Base-by-base conservation (phyloP, 2,888 invertebrate species). In the Cryptus viduatorius region DNA sequence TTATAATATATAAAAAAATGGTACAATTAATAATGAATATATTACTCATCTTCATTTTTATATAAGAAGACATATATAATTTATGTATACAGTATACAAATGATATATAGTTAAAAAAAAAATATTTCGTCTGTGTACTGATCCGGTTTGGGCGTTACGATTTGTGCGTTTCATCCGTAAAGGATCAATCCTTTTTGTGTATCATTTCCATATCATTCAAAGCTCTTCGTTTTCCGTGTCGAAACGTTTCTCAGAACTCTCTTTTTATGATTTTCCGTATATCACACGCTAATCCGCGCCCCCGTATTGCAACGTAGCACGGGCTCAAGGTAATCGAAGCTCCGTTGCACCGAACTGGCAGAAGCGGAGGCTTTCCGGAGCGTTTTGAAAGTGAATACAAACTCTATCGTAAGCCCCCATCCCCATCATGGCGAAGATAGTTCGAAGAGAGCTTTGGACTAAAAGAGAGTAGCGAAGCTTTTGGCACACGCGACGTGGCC, bases 321-420 rank as follows among this genome's bases (percentile, higher is more conserved):
- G 69, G 79, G 50, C 73, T 64, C 73, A 24, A 68, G 78, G 46
- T 73, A 79, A 79, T 82, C 73, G 78, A 73, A 79, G 79, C 73
- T 68, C 61, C 3, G 50, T 3, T 59, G 67, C 67, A 67, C 14
- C 31, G 59, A 29, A 48, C 24, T 16, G 16, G 37, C 61, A 4
- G 48, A 4, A 53, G 73, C 53, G 50, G 68, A 44, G 73, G 53
- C 37, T 75, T 75, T 69, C 68, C 24, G 29, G 37, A 44, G 53
- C 29, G 68, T 69, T 83, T 73, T 37, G 53, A 79, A 79, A 73
- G 73, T 83, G 68, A 79, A 83, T 75, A 79, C 79, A 79, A 83
- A 79, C 83, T 83, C 69, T 79, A 4, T 79, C 53, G 44, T 83
- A 79, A 83, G 83, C 79, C 53, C 53, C 59, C 31, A 14, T 5